Evolutionary conservation across 2,113 vertebrate species (phyloP).

Genomic region (Calypte anna): DNA sequence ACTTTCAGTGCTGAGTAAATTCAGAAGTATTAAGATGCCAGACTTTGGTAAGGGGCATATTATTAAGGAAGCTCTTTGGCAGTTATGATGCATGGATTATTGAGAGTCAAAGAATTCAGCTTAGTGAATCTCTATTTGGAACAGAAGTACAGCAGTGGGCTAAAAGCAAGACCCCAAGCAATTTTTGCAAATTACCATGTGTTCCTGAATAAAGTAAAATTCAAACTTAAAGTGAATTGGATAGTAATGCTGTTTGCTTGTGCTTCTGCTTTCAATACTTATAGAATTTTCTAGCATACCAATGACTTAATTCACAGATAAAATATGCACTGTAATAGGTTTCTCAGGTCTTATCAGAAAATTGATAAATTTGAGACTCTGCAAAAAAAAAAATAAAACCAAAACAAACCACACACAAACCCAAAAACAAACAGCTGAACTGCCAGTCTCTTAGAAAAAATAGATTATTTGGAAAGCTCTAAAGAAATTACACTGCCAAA

Average conservation of each 20-base stretch:
- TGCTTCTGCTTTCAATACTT: not conserved
- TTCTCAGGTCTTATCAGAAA: not conserved
- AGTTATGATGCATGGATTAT: accelerated
- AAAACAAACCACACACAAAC: not conserved
- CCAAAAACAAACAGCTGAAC: not conserved
- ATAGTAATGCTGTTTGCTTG: not conserved
- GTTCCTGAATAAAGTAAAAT: not conserved
- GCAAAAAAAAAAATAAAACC: not conserved
- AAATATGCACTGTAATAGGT: not conserved
- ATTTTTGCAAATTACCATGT: not conserved
- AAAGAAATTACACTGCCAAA: not conserved
- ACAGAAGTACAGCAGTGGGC: not conserved
- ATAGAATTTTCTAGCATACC: not conserved
- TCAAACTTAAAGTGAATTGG: not conserved
- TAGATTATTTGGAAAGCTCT: not conserved
- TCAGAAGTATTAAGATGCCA: not conserved
- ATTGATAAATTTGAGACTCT: not conserved
- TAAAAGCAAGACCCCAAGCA: not conserved
- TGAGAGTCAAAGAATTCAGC: not conserved
- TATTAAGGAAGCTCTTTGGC: not conserved
- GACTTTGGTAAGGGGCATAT: not conserved
- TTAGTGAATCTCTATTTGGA: not conserved
- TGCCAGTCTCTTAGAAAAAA: not conserved
- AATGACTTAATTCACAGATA: not conserved
- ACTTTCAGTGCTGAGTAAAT: not conserved